These are phyloP conservation scores for Fabriciana adippe DNA, from an alignment of 2,888 invertebrate species.

Conservation along the genomic window DNA sequence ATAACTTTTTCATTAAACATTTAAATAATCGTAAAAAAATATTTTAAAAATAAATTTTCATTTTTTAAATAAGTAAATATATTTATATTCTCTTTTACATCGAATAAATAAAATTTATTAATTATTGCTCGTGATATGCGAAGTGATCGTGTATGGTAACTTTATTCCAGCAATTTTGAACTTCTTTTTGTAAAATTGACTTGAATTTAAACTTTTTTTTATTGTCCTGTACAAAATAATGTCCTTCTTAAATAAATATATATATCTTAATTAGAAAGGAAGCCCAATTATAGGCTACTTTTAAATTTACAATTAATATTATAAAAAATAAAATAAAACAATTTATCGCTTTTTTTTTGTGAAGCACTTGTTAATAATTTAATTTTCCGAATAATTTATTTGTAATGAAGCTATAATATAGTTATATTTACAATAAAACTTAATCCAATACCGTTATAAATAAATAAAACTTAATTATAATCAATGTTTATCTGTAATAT, in stretches of 20 bases:
- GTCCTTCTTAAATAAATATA: slow-evolving; percentile 19
- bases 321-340: slow-evolving; percentile 4
- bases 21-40: slow-evolving; percentile 26
- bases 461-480: not conserved
- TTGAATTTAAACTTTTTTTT: slow-evolving; percentile 28
- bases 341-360: not conserved
- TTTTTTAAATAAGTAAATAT: slow-evolving; percentile 28
- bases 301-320: slow-evolving; percentile 5
- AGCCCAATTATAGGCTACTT: slow-evolving; percentile 28
- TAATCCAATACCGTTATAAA: not conserved
- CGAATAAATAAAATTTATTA: slow-evolving; percentile 34
- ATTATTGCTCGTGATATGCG: slow-evolving; percentile 44
- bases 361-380: not conserved
- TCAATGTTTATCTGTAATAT: not conserved
- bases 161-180: slow-evolving; percentile 14
- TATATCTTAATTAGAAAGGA: slow-evolving; percentile 21
- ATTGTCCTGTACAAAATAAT: slow-evolving; percentile 37
- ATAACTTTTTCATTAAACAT: not conserved
- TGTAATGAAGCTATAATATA: not conserved
- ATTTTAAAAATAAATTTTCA: slow-evolving; percentile 18
- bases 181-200: slow-evolving; percentile 34
- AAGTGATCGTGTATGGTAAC: slow-evolving; percentile 2
- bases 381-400: slow-evolving; percentile 1
- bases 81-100: slow-evolving; percentile 12
- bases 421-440: slow-evolving; percentile 1